Percentiles rank a stretch among this genome's conserved stretches.
phyloP scores from a whole-genome alignment of 1,140 invertebrate genomes.

The Daktulosphaira vitifoliae region DNA sequence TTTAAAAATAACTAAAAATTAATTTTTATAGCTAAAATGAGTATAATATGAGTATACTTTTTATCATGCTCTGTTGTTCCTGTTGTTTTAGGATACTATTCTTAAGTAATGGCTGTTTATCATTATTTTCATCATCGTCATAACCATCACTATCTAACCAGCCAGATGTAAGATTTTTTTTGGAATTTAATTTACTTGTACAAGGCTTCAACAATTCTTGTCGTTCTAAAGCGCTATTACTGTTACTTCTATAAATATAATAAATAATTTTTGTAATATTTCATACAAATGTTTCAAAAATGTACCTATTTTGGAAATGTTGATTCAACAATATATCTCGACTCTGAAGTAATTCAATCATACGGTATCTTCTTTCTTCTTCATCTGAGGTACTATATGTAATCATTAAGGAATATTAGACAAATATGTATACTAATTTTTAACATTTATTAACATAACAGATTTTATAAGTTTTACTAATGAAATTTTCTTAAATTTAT shows the following conservation, averaged over 20 bases:
- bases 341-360: conserved; percentile 52
- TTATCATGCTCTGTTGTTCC: background rate
- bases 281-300: no score
- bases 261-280: no score
- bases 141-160: conserved; percentile 20
- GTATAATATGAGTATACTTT: no score
- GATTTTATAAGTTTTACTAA: no score
- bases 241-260: conserved; percentile 6
- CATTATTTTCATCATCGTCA: conserved; percentile 10
- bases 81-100: conserved; percentile 11
- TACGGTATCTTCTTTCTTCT: conserved; percentile 51
- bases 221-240: background rate
- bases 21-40: no score
- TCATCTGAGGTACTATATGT: conserved; percentile 50
- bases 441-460: no score
- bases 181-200: background rate
- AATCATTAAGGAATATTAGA: conserved; percentile 24
- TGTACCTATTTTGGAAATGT: conserved; percentile 38
- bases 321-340: conserved; percentile 50
- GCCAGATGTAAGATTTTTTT: background rate
- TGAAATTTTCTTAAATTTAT: no score
- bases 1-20: no score
- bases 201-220: conserved; percentile 14
- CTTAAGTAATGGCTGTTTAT: conserved; percentile 18
- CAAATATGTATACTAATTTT: no score